phyloP scores from a whole-genome alignment of 2,113 vertebrate species.

The Pardalotus punctatus region DNA sequence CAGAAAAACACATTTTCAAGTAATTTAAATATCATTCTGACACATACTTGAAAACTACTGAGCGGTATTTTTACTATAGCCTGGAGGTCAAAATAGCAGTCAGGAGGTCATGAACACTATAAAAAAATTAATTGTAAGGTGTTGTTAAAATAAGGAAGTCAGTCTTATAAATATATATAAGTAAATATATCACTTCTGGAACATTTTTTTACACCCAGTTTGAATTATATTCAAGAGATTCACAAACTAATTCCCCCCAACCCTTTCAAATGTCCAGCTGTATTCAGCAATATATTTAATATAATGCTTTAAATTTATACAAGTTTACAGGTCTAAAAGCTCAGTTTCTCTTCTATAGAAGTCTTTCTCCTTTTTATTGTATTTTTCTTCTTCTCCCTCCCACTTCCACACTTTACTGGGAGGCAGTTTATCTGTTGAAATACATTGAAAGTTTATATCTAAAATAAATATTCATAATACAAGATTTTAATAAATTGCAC shows the following conservation, averaged over 20 bases:
- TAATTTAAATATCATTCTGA: neutral
- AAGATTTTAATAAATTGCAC: conserved; percentile 31
- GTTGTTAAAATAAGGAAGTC: neutral
- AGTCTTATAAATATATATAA: neutral
- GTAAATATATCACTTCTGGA: neutral
- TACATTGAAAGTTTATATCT: neutral
- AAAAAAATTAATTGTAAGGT: neutral
- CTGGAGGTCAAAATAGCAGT: neutral
- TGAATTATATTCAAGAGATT: neutral
- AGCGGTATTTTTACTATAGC: neutral
- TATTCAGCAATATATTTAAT: neutral
- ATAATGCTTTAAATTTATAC: neutral
- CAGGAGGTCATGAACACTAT: neutral
- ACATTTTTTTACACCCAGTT: neutral
- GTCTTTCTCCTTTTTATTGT: neutral
- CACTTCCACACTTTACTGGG: neutral
- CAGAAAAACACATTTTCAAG: neutral
- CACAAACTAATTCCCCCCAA: neutral
- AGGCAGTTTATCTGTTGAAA: conserved; percentile 4
- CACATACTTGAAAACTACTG: neutral
- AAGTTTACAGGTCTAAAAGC: neutral
- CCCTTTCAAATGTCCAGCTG: neutral
- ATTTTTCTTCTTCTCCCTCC: neutral
- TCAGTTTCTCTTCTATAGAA: neutral
- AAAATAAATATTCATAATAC: conserved; percentile 52